Base-by-base conservation (phyloP, 2,113 vertebrate species). In the Sprattus sprattus region DNA sequence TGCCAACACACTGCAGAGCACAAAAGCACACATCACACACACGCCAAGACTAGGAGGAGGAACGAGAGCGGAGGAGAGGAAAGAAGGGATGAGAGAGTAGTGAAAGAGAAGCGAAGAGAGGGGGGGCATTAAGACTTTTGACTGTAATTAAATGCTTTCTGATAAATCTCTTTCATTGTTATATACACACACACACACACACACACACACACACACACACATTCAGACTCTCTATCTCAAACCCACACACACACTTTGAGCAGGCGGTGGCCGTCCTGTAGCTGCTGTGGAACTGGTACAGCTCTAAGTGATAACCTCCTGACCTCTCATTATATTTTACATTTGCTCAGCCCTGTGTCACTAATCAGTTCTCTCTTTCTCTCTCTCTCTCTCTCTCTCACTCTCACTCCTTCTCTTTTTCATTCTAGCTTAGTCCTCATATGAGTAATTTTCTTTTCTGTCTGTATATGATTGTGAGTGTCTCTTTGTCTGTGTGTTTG, bases 131-230 rank as follows among this genome's bases (percentile, higher is more conserved):
- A 25, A 64, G 57, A 64, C 57, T 64, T 22, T 64, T 25, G 57
- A n/a, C 57, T 64, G 0, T 64, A n/a, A 64, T n/a, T 64, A 64
- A 64, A 64, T 1, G 57, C 22, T 64, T 64, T 54, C 52, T 54
- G 52, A 54, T 54, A 18, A 15, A 54, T 15, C 52, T 54, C 52
- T 54, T 18, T 64, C 4, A 64, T n/a, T 22, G 5, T 32, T 83
- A 13, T 1, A 52, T 13, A 84, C 45, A 83, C 85, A 81, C 80
- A 54, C 57, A 60, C 52, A 45, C 6, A 57, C 20, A 57, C 50
- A 64, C 57, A 22, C 57, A 64, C 57, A n/a, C 57, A n/a, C 57
- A 64, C 57, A n/a, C 57, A 64, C 57, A 64, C 57, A 60, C 54
- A 60, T n/a, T n/a, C n/a, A n/a, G n/a, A n/a, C n/a, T n/a, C n/a